Conservation (phyloP, 1,140 invertebrate species). For the Bombus sylvicola region DNA sequence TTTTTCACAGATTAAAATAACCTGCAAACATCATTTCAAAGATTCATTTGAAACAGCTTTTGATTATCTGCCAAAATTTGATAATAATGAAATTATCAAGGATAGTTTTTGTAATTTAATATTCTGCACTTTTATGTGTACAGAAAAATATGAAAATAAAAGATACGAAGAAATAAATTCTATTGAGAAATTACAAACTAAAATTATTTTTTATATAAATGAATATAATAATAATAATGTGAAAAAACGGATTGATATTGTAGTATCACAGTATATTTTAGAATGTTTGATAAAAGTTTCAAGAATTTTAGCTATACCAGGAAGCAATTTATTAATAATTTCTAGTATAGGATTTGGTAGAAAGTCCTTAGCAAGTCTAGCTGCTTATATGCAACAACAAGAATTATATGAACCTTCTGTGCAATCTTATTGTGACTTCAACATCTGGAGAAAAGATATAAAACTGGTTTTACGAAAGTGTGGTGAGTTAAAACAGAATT, state of each 20-base stretch:
- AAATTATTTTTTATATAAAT: conserved; percentile 83
- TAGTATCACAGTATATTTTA: conserved; percentile 86
- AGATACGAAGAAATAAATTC: conserved; percentile 86
- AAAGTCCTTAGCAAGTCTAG: conserved; percentile 84
- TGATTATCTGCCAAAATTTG: conserved; percentile 78
- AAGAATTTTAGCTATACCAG: conserved; percentile 84
- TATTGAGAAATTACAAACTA: conserved; percentile 83
- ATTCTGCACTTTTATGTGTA: conserved; percentile 87
- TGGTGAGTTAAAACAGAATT: conserved; percentile 83
- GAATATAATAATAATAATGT: conserved; percentile 86
- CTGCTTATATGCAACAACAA: conserved; percentile 85
- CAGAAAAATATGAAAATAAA: conserved; percentile 79
- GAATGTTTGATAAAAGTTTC: conserved; percentile 86
- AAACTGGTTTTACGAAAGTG: conserved; percentile 84
- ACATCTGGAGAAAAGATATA: conserved; percentile 86
- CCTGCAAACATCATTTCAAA: conserved; percentile 83
- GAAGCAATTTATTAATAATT: conserved; percentile 83
- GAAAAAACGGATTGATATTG: conserved; percentile 85
- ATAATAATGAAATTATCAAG: conserved; percentile 81
- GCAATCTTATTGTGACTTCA: conserved; percentile 82
- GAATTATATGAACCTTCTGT: conserved; percentile 85
- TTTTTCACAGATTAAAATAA: conserved; percentile 81
- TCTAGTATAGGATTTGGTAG: conserved; percentile 87
- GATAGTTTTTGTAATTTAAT: conserved; percentile 85
- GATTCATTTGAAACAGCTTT: conserved; percentile 83